Conservation (phyloP, 2,888 invertebrate species). For the Mesopsocus fuscifrons region DNA sequence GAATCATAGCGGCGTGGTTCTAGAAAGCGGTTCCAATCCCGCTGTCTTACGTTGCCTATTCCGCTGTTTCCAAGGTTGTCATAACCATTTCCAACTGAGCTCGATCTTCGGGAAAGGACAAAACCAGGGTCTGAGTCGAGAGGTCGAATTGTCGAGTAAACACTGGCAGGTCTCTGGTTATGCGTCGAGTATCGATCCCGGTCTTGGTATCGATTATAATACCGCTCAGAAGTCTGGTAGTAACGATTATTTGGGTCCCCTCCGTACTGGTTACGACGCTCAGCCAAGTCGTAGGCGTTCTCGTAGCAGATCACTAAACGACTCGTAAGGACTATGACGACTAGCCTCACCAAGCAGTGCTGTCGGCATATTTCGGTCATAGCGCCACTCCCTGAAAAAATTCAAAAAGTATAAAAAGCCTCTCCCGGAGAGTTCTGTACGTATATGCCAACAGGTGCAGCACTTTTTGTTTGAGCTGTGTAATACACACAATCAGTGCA, state of each 20-base stretch:
- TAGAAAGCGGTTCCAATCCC: too few species aligned
- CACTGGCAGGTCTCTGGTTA: neutral
- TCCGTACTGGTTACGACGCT: constrained; percentile 1
- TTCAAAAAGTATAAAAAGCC: neutral
- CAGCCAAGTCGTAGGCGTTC: neutral
- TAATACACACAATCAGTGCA: too few species aligned
- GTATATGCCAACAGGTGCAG: too few species aligned
- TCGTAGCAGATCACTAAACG: neutral
- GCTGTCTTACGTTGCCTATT: too few species aligned
- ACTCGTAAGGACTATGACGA: neutral
- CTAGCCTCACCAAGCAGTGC: neutral
- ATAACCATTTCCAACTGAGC: constrained; percentile 4
- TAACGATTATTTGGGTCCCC: constrained; percentile 1
- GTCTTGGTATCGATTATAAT: neutral
- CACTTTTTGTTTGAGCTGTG: too few species aligned
- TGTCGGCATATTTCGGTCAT: neutral
- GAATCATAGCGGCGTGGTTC: constrained; percentile 2
- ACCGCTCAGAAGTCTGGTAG: constrained; percentile 3
- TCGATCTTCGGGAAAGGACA: neutral
- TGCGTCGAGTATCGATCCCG: constrained; percentile 3
- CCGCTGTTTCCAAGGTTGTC: constrained; percentile 4
- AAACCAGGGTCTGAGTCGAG: neutral
- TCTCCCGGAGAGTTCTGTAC: neutral
- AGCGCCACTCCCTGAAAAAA: too few species aligned
- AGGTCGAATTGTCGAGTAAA: neutral